phyloP scores from a whole-genome alignment of 2,888 invertebrate genomes.

The Ditylenchus weischeri region DNA sequence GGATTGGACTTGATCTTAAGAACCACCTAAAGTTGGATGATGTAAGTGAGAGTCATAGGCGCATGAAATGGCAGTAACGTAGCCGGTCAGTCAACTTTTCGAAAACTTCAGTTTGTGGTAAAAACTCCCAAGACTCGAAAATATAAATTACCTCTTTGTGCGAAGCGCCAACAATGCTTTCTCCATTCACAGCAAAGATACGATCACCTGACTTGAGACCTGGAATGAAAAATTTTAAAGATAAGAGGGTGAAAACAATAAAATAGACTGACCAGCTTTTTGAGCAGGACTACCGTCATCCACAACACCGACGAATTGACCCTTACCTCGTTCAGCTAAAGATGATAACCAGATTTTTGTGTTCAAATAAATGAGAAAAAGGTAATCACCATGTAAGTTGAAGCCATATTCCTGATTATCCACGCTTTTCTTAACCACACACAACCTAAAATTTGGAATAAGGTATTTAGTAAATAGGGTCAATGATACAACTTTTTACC shows the following conservation, averaged over 20 bases:
- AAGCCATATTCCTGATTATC: conserved; percentile 54
- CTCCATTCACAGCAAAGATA: conserved; percentile 58
- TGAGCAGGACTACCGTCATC: conserved; percentile 43
- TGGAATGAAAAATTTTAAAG: too few relatives aligned
- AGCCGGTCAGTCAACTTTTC: too few relatives aligned
- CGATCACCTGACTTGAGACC: conserved; percentile 57
- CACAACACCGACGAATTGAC: conserved; percentile 56
- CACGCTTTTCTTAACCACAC: conserved; percentile 44
- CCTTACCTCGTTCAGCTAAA: conserved; percentile 73
- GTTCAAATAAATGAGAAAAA: conserved; percentile 9
- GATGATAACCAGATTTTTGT: conserved; percentile 37
- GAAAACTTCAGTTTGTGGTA: too few relatives aligned
- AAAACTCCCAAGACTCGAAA: not conserved
- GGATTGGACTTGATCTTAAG: conserved; percentile 51
- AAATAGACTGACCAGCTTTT: conserved; percentile 64
- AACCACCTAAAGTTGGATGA: conserved; percentile 42
- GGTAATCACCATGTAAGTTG: conserved; percentile 47
- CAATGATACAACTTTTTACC: too few relatives aligned
- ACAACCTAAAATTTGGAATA: conserved; percentile 33
- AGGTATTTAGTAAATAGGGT: not conserved
- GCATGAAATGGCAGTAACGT: too few relatives aligned
- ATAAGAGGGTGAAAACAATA: too few relatives aligned
- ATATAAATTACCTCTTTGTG: conserved; percentile 47
- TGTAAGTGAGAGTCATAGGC: too few relatives aligned
- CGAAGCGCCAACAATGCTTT: conserved; percentile 44